Evolutionary conservation across 2,888 invertebrate genomes (phyloP).

Genomic region (Cloeon dipterum): DNA sequence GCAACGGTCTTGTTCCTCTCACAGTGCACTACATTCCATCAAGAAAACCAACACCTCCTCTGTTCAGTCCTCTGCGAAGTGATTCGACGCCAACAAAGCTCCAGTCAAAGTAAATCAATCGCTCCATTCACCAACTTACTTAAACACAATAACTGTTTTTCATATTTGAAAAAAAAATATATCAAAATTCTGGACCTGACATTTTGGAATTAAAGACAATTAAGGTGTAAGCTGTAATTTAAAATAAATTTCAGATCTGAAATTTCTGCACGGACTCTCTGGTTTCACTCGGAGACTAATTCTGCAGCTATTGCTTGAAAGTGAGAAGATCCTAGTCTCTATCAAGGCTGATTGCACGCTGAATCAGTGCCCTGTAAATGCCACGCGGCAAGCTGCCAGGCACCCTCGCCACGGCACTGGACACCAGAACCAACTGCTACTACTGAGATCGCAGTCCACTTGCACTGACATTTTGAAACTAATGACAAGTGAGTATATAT

Average conservation of each 20-base stretch:
- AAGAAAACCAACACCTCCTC: slow-evolving; percentile 59
- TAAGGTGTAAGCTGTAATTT: background rate
- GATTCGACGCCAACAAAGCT: slow-evolving; percentile 31
- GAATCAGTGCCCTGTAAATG: slow-evolving; percentile 12
- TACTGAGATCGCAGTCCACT: slow-evolving; percentile 51
- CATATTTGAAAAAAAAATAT: background rate
- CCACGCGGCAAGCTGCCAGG: slow-evolving; percentile 6
- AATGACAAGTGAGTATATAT: slow-evolving; percentile 19
- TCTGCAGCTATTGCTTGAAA: slow-evolving; percentile 63
- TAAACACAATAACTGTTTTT: slow-evolving; percentile 5
- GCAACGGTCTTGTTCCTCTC: slow-evolving; percentile 62
- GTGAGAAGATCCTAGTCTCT: slow-evolving; percentile 59
- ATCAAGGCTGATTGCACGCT: slow-evolving; percentile 24
- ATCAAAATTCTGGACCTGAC: too few species aligned
- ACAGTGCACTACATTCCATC: slow-evolving; percentile 64
- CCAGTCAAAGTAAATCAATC: slow-evolving; percentile 17
- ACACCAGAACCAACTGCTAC: slow-evolving; percentile 44
- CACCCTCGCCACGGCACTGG: slow-evolving; percentile 54
- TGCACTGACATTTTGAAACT: slow-evolving; percentile 46
- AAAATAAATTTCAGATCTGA: slow-evolving; percentile 14
- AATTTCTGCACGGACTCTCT: slow-evolving; percentile 38
- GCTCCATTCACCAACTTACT: slow-evolving; percentile 1
- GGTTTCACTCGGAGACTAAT: slow-evolving; percentile 74
- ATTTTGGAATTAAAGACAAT: background rate
- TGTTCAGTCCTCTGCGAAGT: slow-evolving; percentile 59